Evolutionary conservation across 2,888 invertebrate species (phyloP).

Genomic region (Drosophila mettleri): DNA sequence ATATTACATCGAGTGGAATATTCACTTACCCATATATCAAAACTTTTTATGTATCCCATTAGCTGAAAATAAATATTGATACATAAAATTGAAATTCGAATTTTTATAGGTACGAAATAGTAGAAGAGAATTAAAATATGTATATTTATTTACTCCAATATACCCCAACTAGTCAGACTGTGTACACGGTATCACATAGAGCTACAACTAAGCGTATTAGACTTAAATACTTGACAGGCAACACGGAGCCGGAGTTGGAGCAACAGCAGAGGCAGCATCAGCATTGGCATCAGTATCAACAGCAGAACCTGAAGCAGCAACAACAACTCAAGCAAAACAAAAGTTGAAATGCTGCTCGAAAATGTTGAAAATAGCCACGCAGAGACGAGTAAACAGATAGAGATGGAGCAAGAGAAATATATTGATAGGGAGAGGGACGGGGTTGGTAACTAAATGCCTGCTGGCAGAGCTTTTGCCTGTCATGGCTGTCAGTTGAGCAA

Average conservation of each 20-base stretch:
- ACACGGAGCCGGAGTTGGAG: slow-evolving; percentile 9
- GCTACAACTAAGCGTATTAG: slow-evolving; percentile 70
- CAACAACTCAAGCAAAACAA: slow-evolving; percentile 40
- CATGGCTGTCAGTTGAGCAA: slow-evolving; percentile 49
- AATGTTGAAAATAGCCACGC: slow-evolving; percentile 44
- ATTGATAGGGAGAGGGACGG: neutral
- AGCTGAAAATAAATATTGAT: neutral
- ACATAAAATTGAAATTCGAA: neutral
- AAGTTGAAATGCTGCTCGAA: slow-evolving; percentile 46
- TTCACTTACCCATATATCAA: too few relatives aligned
- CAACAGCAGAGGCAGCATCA: slow-evolving; percentile 7
- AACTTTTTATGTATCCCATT: neutral
- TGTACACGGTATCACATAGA: slow-evolving; percentile 16
- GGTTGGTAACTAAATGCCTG: slow-evolving; percentile 18
- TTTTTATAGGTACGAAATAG: neutral
- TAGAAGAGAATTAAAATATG: too few relatives aligned
- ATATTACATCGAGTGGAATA: too few relatives aligned
- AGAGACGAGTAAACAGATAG: slow-evolving; percentile 2
- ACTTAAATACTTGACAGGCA: slow-evolving; percentile 60
- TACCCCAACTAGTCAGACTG: neutral
- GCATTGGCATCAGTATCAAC: neutral
- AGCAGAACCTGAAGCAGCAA: slow-evolving; percentile 1
- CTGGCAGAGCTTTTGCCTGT: slow-evolving; percentile 31
- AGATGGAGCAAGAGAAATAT: neutral
- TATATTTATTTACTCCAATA: slow-evolving; percentile 18